Evolutionary conservation across 1,140 invertebrate genomes (phyloP), one percentile per base, ranked within the genome.

Genomic region (Bombus turneri): DNA sequence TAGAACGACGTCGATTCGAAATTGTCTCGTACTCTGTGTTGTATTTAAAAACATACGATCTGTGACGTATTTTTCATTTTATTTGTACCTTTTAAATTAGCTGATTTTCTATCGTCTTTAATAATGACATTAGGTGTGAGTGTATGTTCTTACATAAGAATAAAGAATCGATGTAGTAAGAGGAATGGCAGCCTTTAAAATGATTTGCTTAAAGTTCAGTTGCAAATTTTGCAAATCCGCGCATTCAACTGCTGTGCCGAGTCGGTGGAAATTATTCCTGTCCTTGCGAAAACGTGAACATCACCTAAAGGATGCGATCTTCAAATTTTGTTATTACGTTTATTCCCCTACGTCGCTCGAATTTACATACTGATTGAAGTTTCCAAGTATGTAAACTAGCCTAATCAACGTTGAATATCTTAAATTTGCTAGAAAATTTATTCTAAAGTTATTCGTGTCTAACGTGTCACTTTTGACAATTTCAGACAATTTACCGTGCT

Each of bases 321-420:
- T 43, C 28, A 66, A 78, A 78, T 31, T 78, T 68, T 37, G 39
- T 64, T 34, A 41, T 43, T 31, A 78, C 9, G 37, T 78, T 64
- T 64, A 66, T 64, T 22, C 34, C n/a, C 57, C 15, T 37, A 41
- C 41, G 72, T 47, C 28, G 62, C 39, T 25, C 43, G 62, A 31
- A 79, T 79, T 66, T 79, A 25, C 62, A 68, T 79, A 68, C 41
- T 34, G n/a, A 68, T 68, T 79, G 22, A 68, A 68, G 77, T 79
- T 79, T 15, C n/a, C 22, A 68, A 78, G 37, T 43, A 62, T 22
- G 57, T 31, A 34, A 79, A 68, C 39, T 28, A 31, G 18, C 18
- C 39, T 43, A 78, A 66, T 78, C 39, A 41, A 66, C 76, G 59
- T 34, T 78, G 59, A 78, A 43, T 66, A 5, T 66, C 77, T 47